phyloP scores from a whole-genome alignment of 53 echinoderm and acorn worm genomes.

The Stichopus horrens region DNA sequence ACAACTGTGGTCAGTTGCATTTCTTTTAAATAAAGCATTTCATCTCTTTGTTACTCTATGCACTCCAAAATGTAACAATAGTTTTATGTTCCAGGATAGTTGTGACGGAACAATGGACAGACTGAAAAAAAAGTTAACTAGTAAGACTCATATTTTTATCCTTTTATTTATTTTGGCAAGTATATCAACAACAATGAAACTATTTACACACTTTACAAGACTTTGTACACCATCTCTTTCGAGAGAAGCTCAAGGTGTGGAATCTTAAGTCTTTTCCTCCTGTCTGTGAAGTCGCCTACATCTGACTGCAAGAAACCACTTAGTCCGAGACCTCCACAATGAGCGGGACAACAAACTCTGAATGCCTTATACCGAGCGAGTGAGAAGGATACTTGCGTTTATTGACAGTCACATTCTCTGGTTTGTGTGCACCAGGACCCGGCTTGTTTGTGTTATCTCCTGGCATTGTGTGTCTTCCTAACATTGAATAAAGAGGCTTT shows the following conservation, averaged over 20 bases:
- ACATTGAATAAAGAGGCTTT: constrained; percentile 92
- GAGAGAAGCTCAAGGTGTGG: neutral
- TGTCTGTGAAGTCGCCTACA: no score
- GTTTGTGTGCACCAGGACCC: constrained; percentile 93
- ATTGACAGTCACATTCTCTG: constrained; percentile 84
- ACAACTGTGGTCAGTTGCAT: no score
- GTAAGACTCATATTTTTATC: neutral
- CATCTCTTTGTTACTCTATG: no score
- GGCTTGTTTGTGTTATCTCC: constrained; percentile 80
- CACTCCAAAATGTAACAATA: no score
- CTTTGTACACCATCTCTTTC: neutral
- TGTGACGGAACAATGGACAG: no score
- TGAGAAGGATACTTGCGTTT: constrained; percentile 82
- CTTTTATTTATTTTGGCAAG: neutral
- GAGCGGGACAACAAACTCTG: constrained; percentile 91
- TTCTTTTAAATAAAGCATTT: no score
- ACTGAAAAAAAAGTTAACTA: no score
- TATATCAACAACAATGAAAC: neutral
- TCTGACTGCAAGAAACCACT: neutral
- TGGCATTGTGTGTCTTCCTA: constrained; percentile 77
- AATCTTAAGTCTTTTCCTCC: neutral
- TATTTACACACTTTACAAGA: neutral
- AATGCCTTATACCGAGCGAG: constrained; percentile 91
- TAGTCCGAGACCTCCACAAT: constrained; percentile 91
- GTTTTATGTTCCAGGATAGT: no score